phyloP scores from a whole-genome alignment of 2,113 vertebrate genomes.

The Psilopogon haemacephalus region DNA sequence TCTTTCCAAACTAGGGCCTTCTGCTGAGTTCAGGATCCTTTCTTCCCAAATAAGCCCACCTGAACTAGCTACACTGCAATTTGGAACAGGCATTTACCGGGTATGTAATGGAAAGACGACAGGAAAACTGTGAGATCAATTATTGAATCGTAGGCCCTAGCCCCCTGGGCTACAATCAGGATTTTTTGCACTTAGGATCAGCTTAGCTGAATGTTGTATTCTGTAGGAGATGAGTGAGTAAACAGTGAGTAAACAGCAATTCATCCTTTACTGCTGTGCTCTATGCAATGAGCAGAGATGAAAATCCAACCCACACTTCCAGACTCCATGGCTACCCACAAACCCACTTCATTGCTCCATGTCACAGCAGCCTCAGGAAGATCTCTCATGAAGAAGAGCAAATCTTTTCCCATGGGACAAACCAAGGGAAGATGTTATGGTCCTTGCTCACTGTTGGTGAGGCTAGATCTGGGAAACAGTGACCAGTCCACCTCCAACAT shows the following conservation, averaged over 20 bases:
- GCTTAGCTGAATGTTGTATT: neutral
- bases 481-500: fast-evolving
- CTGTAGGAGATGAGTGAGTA: neutral
- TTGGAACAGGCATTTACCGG: neutral
- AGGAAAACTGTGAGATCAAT: neutral
- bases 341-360: neutral
- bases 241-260: neutral
- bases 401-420: neutral
- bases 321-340: neutral
- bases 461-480: neutral
- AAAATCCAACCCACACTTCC: neutral
- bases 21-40: neutral
- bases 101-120: neutral
- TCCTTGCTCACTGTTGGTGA: neutral
- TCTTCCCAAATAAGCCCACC: neutral
- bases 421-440: neutral
- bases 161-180: fast-evolving
- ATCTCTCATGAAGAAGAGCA: neutral
- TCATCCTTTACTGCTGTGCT: neutral
- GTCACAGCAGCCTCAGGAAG: neutral
- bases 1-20: neutral
- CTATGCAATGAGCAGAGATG: neutral
- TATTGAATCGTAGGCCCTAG: neutral
- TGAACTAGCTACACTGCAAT: neutral
- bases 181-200: neutral